Conservation (phyloP, 2,797 vertebrate genomes). For the Jordanella pulchra region DNA sequence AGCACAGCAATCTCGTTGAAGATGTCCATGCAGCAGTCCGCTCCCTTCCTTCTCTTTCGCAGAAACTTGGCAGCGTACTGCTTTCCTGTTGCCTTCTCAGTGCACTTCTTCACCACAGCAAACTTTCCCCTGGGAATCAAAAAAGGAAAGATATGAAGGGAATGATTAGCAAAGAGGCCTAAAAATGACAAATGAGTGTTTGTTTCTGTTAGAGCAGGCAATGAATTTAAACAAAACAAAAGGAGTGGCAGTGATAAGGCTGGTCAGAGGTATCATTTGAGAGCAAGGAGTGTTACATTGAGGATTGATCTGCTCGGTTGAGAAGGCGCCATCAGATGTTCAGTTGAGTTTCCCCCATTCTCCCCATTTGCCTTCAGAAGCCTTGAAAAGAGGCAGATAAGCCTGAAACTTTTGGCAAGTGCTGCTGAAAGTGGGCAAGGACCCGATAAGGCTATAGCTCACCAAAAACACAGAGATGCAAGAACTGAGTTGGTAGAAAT, state of each 20-base stretch:
- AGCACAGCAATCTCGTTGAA: slow-evolving; percentile 86
- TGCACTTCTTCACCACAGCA: slow-evolving; percentile 87
- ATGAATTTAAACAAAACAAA: slow-evolving; percentile 19
- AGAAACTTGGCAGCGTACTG: slow-evolving; percentile 87
- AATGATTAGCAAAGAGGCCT: slow-evolving; percentile 37
- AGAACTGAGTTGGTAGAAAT: neutral
- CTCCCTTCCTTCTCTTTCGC: slow-evolving; percentile 83
- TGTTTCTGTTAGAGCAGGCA: slow-evolving; percentile 2
- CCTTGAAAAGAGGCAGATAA: slow-evolving; percentile 62
- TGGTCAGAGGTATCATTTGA: slow-evolving; percentile 49
- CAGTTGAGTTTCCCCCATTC: slow-evolving; percentile 8
- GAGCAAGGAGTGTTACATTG: slow-evolving; percentile 16
- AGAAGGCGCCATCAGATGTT: slow-evolving; percentile 16
- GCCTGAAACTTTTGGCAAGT: slow-evolving; percentile 47
- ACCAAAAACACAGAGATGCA: slow-evolving; percentile 27
- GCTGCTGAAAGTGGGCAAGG: slow-evolving; percentile 39
- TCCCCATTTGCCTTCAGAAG: slow-evolving; percentile 33
- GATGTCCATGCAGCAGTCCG: slow-evolving; percentile 84
- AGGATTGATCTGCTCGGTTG: neutral
- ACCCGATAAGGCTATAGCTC: slow-evolving; percentile 43
- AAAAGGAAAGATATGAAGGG: slow-evolving; percentile 8
- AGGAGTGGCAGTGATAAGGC: slow-evolving; percentile 45
- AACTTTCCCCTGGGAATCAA: slow-evolving; percentile 83
- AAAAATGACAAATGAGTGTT: slow-evolving; percentile 19
- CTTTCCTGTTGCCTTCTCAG: slow-evolving; percentile 82